Evolutionary conservation across 2,888 invertebrate species (phyloP).

Genomic region (Melanophora roralis): DNA sequence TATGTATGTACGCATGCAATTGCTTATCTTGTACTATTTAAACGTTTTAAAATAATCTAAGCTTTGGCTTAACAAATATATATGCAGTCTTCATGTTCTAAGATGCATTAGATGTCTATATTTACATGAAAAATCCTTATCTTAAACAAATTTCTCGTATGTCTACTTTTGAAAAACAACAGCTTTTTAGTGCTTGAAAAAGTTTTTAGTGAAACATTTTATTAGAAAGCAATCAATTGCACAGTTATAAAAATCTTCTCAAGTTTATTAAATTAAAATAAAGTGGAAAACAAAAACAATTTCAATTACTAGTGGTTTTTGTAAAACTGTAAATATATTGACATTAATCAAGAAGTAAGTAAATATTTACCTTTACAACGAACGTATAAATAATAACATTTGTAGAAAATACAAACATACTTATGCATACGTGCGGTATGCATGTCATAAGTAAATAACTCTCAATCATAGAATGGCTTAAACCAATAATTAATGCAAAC

Average conservation of each 20-base stretch:
- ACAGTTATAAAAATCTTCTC: background rate
- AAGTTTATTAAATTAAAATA: background rate
- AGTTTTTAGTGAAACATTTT: background rate
- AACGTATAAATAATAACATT: background rate
- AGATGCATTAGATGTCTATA: too few species aligned
- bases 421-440: background rate
- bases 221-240: background rate
- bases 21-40: too few species aligned
- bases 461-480: too few species aligned
- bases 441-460: too few species aligned
- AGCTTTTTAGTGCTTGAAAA: background rate
- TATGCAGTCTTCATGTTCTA: too few species aligned
- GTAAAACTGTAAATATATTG: background rate
- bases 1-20: too few species aligned
- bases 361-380: constrained; percentile 4
- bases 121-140: too few species aligned
- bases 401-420: background rate
- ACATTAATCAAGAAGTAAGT: background rate
- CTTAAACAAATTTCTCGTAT: too few species aligned
- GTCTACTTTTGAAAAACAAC: background rate
- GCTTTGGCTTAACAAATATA: too few species aligned
- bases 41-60: too few species aligned
- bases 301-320: constrained; percentile 1
- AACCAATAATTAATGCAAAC: too few species aligned
- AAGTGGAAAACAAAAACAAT: background rate